Base-by-base conservation (phyloP, 2,113 vertebrate species). In the Gallinago paraguaiae region DNA sequence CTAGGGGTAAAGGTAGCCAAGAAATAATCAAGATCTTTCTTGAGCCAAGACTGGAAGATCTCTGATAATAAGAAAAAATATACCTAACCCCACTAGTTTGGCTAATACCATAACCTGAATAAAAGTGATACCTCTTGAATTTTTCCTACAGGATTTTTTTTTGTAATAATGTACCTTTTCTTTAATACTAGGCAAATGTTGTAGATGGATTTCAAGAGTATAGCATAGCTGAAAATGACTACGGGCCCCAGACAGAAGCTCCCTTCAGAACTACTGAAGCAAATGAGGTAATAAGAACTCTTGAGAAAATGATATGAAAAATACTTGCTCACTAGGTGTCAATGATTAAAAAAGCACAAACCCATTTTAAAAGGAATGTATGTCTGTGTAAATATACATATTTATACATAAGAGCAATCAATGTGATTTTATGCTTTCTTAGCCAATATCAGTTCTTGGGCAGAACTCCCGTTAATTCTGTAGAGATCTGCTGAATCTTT, bases 11-110 rank as follows among this genome's bases (percentile, higher is more conserved):
- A 98, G 96, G 96, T 98, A 98, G 97, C 97, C 94, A 96, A 97
- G 96, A 96, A 96, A 95, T 97, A 97, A 99, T 99, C 98, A 99
- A 99, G 99, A 99, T 99, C 98, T 99, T 97, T 98, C 97, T 96
- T 93, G 94, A 86, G 93, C 72, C 60, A 87, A 95, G 95, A 96
- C 96, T 97, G 98, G 99, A 99, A 99, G 98, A 99, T 99, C 99
- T 99, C 76, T 99, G 98, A 99, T 99, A 98, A 97, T 95, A 97
- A 96, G 97, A 95, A 96, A 80, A 97, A 92, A 88, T 64, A 97
- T 93, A 96, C 94, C 97, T 98, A 98, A 98, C 98, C 97, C 97
- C 86, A 96, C 96, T 99, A 98, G 98, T 93, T 92, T 97, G 97
- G 96, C 95, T 98, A 98, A 98, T 98, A 92, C 70, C 48, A 96